Evolutionary conservation across 2,797 vertebrate species (phyloP), one percentile per base, ranked within the genome.

Genomic region (Amblyopsis hoosieri): DNA sequence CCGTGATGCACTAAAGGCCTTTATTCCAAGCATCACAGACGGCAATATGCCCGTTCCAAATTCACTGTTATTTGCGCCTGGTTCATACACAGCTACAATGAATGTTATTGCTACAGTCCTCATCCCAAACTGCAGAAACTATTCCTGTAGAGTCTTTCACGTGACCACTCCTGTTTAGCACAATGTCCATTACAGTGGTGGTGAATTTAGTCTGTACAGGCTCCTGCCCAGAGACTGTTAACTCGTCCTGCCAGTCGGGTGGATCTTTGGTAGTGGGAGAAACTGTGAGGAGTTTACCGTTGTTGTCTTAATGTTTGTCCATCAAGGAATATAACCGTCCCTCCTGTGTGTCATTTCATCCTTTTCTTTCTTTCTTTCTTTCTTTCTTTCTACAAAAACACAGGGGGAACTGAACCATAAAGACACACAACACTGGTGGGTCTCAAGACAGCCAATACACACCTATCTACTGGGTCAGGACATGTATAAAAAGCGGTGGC

Each of bases 61-160:
- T 71, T 71, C 75, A 67, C 67, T 15, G 63, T 46, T 29, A 51
- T 62, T 70, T 72, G 71, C 71, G 67, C 69, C 77, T 69, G 75
- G 70, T 75, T 62, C 61, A 61, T 67, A 61, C 42, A 57, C 72
- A 78, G 77, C 64, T 74, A 72, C 71, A 69, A 55, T 74, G 78
- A 74, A 77, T 87, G 81, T 87, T 88, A 90, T 87, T 90, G 88
- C 88, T 89, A 68, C 78, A 77, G 80, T 87, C 84, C 82, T 75
- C 60, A 23, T 75, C 50, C 66, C 63, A 62, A 71, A 69, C 61
- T 68, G 71, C 65, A 63, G 70, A 17, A 61, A 60, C 60, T 57
- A 80, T 71, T 65, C 57, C 8, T 33, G 15, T 17, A 49, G 73
- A 74, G 75, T 67, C 65, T 78, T 8, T 75, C 61, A 60, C 37